Base-by-base conservation (phyloP, 2,888 invertebrate genomes). In the Mongoloraphidia duomilia region DNA sequence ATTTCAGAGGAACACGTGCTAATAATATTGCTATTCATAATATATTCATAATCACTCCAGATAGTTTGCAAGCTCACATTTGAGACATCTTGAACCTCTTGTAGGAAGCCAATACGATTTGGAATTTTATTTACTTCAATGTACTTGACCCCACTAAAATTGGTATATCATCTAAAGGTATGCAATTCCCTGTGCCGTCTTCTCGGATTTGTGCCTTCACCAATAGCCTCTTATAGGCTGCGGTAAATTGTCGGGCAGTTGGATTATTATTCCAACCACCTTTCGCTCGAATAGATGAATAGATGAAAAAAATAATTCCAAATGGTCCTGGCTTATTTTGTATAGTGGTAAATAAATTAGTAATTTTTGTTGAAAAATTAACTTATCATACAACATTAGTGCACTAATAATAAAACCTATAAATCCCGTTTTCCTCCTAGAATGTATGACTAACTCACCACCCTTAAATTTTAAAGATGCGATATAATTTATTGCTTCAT, bases 231-330 rank as follows among this genome's bases (percentile, higher is more conserved):
- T 54, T 56, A 3, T 53, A 55, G 12, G 53, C 47, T 26, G 40
- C 36, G 34, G 40, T 51, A 40, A 56, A 56, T 38, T 54, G 52
- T 4, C 26, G 36, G 4, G 43, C 41, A 45, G 52, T 55, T 3
- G 56, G 55, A 44, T 57, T 58, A 35, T 56, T 56, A 43, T 54
- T 57, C 13, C 51, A 45, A 8, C 55, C 55, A 37, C 41, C 47
- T 42, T 50, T 53, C 17, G 47, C 47, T 41, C 56, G 33, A 1
- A 56, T 46, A 10, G 46, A 45, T 26, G 33, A 1, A 56, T 46
- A 10, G 46, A 45, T 26, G 51, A 52, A 50, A 56, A 55, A 41
- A 53, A 52, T 9, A 53, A 36, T 49, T 56, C 54, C 9, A 57
- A 34, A 41, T 56, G 53, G 44, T 55, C 54, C 35, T 55, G 57